These are phyloP conservation scores for Carpatolechia fugitivella DNA, from an alignment of 2,888 invertebrate genomes.

Conservation along the genomic window DNA sequence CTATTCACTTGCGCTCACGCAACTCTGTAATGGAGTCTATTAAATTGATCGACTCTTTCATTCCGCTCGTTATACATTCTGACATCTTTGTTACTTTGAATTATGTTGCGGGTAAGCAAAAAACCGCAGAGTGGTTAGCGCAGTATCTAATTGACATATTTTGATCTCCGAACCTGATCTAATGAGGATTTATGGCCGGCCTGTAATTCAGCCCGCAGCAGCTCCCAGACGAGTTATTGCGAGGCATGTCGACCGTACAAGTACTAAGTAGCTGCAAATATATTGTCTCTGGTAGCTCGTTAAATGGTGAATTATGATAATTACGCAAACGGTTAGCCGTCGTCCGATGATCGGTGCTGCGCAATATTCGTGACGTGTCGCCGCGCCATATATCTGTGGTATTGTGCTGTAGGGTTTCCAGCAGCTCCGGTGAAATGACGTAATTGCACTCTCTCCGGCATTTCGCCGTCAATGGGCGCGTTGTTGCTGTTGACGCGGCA, in stretches of 20 bases:
- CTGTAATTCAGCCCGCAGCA: conserved; percentile 28
- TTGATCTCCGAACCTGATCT: conserved; percentile 32
- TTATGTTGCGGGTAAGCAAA: background rate
- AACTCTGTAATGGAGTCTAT: background rate
- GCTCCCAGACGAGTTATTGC: conserved; percentile 34
- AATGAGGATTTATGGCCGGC: conserved; percentile 43
- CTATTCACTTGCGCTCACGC: too few species aligned
- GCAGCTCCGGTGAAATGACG: conserved; percentile 23
- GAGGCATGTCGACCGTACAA: conserved; percentile 12
- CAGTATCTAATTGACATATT: conserved; percentile 33
- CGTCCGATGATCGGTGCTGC: background rate
- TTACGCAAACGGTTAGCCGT: conserved; percentile 2
- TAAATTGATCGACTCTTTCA: background rate
- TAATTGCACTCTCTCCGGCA: conserved; percentile 30
- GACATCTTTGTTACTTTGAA: conserved; percentile 2
- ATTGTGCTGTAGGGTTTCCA: conserved; percentile 9
- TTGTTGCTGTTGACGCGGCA: conserved; percentile 43
- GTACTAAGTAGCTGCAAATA: conserved; percentile 14
- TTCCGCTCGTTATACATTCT: background rate
- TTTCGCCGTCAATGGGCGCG: conserved; percentile 28
- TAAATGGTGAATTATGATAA: conserved; percentile 12
- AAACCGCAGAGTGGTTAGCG: conserved; percentile 23
- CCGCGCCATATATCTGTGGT: conserved; percentile 16
- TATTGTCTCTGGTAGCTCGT: conserved; percentile 16
- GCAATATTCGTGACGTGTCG: conserved; percentile 11